Conservation (phyloP, 2,888 invertebrate genomes). For the Perizoma flavofasciatum region DNA sequence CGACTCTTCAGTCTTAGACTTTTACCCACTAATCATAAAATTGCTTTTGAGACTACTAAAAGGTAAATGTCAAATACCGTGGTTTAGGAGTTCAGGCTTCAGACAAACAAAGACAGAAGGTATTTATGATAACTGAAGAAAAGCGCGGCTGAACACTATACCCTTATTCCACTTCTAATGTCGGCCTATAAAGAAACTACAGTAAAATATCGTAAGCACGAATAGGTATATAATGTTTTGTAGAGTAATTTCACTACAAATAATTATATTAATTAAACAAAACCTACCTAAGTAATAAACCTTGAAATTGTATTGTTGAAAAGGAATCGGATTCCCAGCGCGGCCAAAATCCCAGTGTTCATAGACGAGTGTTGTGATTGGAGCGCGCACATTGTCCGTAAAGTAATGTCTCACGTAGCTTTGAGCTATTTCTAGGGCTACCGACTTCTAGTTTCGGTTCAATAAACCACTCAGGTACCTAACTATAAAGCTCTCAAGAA, state of each 20-base stretch:
- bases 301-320: constrained; percentile 30
- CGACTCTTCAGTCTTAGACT: no score
- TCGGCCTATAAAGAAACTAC: background rate
- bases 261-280: constrained; percentile 7
- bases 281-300: constrained; percentile 18
- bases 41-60: no score
- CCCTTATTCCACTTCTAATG: no score
- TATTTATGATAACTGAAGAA: no score
- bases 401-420: constrained; percentile 16
- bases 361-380: constrained; percentile 15
- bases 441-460: background rate
- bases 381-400: constrained; percentile 20
- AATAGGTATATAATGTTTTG: background rate
- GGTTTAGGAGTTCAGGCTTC: no score
- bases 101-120: no score
- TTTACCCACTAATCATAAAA: no score
- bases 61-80: no score
- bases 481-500: no score
- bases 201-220: constrained; percentile 10
- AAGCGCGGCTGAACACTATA: no score
- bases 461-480: background rate
- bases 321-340: constrained; percentile 26
- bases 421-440: background rate
- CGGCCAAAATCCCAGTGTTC: constrained; percentile 10
- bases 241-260: background rate